phyloP scores from a whole-genome alignment of 2,797 vertebrate genomes.

The Hylomyscus alleni region DNA sequence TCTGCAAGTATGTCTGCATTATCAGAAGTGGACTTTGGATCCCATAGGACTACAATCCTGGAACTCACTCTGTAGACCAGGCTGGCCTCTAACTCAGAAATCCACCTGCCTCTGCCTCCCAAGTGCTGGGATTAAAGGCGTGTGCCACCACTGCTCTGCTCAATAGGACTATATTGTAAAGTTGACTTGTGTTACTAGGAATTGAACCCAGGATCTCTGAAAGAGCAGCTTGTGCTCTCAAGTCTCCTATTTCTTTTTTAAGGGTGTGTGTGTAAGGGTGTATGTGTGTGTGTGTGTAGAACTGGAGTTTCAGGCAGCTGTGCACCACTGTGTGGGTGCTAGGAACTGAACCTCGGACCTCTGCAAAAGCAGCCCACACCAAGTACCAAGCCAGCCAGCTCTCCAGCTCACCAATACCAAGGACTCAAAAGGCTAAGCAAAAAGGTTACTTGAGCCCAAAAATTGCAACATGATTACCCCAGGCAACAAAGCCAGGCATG shows the following conservation, averaged over 20 bases:
- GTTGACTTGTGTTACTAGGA: background rate
- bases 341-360: background rate
- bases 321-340: background rate
- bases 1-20: too few relatives aligned
- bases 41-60: too few relatives aligned
- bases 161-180: too few relatives aligned
- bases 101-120: too few relatives aligned
- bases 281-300: background rate
- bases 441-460: background rate
- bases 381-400: background rate
- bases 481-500: background rate
- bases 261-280: background rate
- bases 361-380: background rate
- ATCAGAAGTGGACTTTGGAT: too few relatives aligned
- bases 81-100: too few relatives aligned
- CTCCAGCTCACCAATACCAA: background rate
- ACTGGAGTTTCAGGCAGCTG: background rate
- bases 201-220: background rate
- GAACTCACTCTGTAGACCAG: too few relatives aligned
- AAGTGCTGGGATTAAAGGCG: too few relatives aligned
- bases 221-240: background rate
- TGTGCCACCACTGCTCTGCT: too few relatives aligned
- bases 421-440: background rate
- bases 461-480: background rate
- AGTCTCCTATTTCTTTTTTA: background rate